Percentiles rank a stretch among this genome's conserved stretches.
These are phyloP conservation scores for Aviceda subcristata DNA, from an alignment of 2,113 vertebrate species.

Conservation along the genomic window DNA sequence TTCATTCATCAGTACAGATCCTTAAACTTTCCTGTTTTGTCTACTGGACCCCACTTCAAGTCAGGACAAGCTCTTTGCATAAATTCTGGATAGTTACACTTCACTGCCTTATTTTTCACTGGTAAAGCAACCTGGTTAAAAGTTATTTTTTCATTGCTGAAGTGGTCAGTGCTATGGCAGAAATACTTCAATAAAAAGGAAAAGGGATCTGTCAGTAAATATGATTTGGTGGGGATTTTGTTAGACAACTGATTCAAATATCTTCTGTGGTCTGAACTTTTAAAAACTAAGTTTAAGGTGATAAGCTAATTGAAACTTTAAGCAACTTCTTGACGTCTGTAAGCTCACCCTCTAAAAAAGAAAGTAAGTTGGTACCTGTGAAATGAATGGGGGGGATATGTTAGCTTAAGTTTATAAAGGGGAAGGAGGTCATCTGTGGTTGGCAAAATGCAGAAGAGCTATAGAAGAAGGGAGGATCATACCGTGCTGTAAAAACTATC, in stretches of 20 bases:
- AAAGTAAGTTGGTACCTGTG: neutral
- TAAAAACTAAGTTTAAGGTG: neutral
- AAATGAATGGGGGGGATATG: neutral
- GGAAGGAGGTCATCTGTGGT: neutral
- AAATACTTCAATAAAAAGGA: neutral
- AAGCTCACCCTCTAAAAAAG: neutral
- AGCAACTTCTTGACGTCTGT: neutral
- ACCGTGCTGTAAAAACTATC: neutral
- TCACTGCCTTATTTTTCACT: neutral
- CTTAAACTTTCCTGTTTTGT: neutral
- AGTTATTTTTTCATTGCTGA: neutral
- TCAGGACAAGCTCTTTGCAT: neutral
- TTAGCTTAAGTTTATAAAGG: neutral
- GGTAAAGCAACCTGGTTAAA: neutral
- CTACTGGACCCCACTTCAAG: neutral
- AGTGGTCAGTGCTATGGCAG: neutral
- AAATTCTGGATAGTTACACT: neutral
- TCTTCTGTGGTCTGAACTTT: neutral
- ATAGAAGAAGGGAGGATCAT: neutral
- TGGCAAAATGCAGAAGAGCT: neutral
- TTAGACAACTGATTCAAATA: neutral
- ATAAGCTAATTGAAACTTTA: neutral
- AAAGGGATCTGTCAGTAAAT: neutral
- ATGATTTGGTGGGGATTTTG: neutral
- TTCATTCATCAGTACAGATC: neutral